A percentile compares a stretch with the other conserved stretches of the same genome.
These are phyloP conservation scores for Pasiphila rectangulata DNA, from an alignment of 2,888 invertebrate species.

Conservation along the genomic window DNA sequence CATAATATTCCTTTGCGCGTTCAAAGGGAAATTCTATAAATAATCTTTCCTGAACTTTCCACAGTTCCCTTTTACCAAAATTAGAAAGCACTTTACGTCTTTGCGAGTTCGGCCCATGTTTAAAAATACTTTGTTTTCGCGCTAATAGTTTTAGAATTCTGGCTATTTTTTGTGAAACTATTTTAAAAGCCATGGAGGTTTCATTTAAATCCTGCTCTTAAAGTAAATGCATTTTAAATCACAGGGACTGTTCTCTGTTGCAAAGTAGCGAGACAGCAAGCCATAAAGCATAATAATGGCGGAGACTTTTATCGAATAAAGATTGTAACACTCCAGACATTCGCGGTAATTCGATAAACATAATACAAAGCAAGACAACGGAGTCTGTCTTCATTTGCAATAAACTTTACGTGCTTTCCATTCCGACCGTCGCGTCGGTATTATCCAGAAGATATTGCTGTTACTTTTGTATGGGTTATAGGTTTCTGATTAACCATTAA, in stretches of 20 bases:
- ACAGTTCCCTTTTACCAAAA: conserved; percentile 11
- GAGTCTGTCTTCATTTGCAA: conserved; percentile 36
- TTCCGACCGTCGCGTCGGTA: no score
- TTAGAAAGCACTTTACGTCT: conserved; percentile 17
- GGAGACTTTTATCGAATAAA: conserved; percentile 11
- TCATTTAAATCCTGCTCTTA: background rate
- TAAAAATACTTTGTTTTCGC: conserved; percentile 5
- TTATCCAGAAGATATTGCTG: background rate
- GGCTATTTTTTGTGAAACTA: no score
- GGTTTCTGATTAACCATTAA: no score
- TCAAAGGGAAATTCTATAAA: conserved; percentile 9
- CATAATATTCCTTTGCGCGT: background rate
- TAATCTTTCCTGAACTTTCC: conserved; percentile 9
- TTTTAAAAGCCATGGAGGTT: no score
- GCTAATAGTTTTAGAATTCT: background rate
- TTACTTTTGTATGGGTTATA: conserved; percentile 2
- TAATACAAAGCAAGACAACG: conserved; percentile 17
- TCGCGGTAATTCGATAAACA: conserved; percentile 24
- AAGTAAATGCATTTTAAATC: background rate
- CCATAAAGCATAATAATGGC: conserved; percentile 1
- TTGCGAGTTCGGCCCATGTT: conserved; percentile 2
- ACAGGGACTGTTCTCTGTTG: background rate
- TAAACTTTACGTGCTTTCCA: conserved; percentile 41
- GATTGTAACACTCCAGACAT: conserved; percentile 7
- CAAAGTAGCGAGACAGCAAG: background rate